A percentile compares a stretch with the other conserved stretches of the same genome.
Evolutionary conservation across 2,797 vertebrate species (phyloP).

Genomic region (Anguilla obscura): DNA sequence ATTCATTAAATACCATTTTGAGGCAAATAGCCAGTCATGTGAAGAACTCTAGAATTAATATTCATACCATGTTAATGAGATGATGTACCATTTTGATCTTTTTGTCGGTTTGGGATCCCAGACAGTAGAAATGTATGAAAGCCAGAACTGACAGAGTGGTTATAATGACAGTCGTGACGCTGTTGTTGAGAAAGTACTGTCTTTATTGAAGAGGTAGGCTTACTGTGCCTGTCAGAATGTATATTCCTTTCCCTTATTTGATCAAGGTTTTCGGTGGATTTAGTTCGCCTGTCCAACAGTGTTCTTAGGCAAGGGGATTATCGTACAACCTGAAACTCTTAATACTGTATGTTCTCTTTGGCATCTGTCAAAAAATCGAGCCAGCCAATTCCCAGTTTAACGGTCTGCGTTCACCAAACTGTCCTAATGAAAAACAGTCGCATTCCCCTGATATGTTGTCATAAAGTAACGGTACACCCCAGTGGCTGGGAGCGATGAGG

Average conservation of each 20-base stretch:
- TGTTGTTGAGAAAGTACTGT: not conserved
- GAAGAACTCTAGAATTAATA: not conserved
- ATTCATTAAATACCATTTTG: not conserved
- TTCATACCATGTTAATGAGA: not conserved
- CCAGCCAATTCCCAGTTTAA: conserved; percentile 28
- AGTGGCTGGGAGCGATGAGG: conserved; percentile 37
- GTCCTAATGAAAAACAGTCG: conserved; percentile 39
- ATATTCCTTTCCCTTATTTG: not conserved
- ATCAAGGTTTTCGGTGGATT: not conserved
- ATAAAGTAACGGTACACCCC: conserved; percentile 21
- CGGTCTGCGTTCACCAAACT: conserved; percentile 35
- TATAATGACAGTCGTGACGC: not conserved
- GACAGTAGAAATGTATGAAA: not conserved
- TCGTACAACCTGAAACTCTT: not conserved
- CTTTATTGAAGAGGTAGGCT: not conserved
- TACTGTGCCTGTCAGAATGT: not conserved
- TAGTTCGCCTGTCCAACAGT: not conserved
- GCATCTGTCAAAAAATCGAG: conserved; percentile 19
- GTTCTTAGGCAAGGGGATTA: conserved; percentile 8
- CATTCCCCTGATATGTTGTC: conserved; percentile 30
- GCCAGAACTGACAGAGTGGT: not conserved
- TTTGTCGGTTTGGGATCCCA: not conserved
- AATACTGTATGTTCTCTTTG: conserved; percentile 10
- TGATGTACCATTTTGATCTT: not conserved
- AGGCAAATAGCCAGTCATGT: not conserved